These are phyloP conservation scores for Maccullochella peelii DNA, from an alignment of 2,113 vertebrate species.

Conservation along the genomic window DNA sequence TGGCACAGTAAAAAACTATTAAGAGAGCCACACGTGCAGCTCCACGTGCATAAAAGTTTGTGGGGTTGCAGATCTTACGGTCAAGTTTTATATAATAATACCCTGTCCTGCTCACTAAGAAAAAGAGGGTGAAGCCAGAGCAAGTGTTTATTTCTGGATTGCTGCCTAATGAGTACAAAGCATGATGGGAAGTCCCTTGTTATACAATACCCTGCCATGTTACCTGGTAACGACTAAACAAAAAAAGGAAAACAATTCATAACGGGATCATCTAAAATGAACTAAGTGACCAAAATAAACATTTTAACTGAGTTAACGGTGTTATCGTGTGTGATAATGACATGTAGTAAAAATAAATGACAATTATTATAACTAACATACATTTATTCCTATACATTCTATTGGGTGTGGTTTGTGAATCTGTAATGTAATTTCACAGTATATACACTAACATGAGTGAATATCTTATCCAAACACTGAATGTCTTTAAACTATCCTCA, in stretches of 20 bases:
- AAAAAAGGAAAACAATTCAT: conserved; percentile 36
- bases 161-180: conserved; percentile 65
- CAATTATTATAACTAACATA: background rate
- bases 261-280: conserved; percentile 26
- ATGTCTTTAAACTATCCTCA: background rate
- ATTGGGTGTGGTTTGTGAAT: background rate
- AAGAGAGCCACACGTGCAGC: background rate
- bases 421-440: background rate
- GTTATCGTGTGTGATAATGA: background rate
- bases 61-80: background rate
- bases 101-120: conserved; percentile 21
- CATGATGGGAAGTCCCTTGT: conserved; percentile 60
- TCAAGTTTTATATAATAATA: conserved; percentile 6
- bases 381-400: background rate
- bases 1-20: background rate
- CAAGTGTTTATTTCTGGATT: conserved; percentile 67
- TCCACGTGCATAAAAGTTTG: background rate
- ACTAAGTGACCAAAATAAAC: background rate
- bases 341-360: no score
- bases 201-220: conserved; percentile 53
- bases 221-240: conserved; percentile 64
- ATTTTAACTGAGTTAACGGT: background rate
- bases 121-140: conserved; percentile 41
- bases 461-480: background rate
- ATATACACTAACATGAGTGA: background rate